Base-by-base conservation (phyloP, 2,888 invertebrate species). In the Drosophila pseudotalamancana region DNA sequence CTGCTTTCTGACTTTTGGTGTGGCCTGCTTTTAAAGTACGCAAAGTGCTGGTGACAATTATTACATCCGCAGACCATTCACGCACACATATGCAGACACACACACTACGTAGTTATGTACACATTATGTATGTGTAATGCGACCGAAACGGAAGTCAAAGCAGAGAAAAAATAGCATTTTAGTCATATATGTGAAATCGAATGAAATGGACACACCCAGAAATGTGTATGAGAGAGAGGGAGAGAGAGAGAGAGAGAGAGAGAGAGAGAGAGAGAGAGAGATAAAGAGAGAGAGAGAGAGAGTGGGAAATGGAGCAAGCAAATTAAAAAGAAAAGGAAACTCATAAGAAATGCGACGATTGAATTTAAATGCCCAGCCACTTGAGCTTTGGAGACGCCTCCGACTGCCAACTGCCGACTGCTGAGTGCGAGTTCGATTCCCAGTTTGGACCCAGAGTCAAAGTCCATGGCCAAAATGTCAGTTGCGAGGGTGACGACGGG, bases 41-140 rank as follows among this genome's bases (percentile, higher is more conserved):
- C 71, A 76, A 77, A 79, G 75, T 85, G 85, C 75, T 85, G 68
- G 79, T 81, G 87, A 87, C 84, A 87, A 84, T 84, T 87, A 87
- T 84, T 81, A 86, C 82, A 84, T 87, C 84, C 84, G 87, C 84
- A 83, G 69, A 77, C 72, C 63, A 72, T 65, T 49, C 70, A 55
- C 69, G 64, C 34, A 42, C 18, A 50, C 34, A 56, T 43, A 31
- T 42, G 25, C 14, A 18, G 14, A 61, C 50, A 43, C 53, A 48
- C 29, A 61, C 54, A 45, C 32, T 39, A n/a, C 34, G 31, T 14
- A 61, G 31, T 43, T 34, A 59, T 6, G 46, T 12, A 14, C 34
- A 25, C 14, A 19, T 35, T 40, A 42, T 35, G 54, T 32, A 35
- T 40, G 49, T 35, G 48, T 42, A 23, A 54, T 39, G 50, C 16